Evolutionary conservation across 2,797 vertebrate species (phyloP).

Genomic region (Pangasius larnaudii): DNA sequence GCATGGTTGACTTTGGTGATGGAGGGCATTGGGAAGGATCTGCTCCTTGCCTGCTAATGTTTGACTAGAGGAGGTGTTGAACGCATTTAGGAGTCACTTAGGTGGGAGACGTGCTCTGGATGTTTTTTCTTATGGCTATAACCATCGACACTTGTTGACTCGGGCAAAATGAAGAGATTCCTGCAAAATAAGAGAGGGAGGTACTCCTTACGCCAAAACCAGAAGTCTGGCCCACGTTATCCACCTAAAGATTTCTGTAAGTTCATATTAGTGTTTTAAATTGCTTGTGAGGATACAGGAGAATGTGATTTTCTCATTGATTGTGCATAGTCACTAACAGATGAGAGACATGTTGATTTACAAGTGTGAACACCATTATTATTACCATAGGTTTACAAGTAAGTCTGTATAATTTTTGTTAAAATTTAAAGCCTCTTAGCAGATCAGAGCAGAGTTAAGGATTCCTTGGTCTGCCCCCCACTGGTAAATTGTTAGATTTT

Average conservation of each 20-base stretch:
- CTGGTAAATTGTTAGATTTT: neutral
- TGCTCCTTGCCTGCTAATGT: neutral
- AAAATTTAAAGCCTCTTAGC: slow-evolving; percentile 27
- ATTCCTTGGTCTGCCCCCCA: slow-evolving; percentile 9
- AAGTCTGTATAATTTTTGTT: neutral
- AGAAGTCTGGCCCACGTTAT: slow-evolving; percentile 66
- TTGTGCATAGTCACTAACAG: neutral
- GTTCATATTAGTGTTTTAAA: slow-evolving; percentile 65
- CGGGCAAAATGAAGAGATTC: slow-evolving; percentile 73
- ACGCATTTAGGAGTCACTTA: slow-evolving; percentile 17
- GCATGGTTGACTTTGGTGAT: slow-evolving; percentile 59
- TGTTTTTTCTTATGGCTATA: slow-evolving; percentile 55
- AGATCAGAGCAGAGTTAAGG: slow-evolving; percentile 9
- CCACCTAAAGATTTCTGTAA: slow-evolving; percentile 84
- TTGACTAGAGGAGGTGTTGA: slow-evolving; percentile 42
- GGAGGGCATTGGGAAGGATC: slow-evolving; percentile 47
- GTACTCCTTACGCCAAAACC: slow-evolving; percentile 73
- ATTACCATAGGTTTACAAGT: slow-evolving; percentile 25
- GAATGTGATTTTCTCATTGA: neutral
- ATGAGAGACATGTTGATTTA: neutral
- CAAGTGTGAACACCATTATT: neutral
- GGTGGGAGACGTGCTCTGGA: slow-evolving; percentile 58
- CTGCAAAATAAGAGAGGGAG: slow-evolving; percentile 73
- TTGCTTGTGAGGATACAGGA: slow-evolving; percentile 5
- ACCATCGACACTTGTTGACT: slow-evolving; percentile 52